phyloP scores from a whole-genome alignment of 1,140 invertebrate genomes.

The Drosophila oshimai region DNA sequence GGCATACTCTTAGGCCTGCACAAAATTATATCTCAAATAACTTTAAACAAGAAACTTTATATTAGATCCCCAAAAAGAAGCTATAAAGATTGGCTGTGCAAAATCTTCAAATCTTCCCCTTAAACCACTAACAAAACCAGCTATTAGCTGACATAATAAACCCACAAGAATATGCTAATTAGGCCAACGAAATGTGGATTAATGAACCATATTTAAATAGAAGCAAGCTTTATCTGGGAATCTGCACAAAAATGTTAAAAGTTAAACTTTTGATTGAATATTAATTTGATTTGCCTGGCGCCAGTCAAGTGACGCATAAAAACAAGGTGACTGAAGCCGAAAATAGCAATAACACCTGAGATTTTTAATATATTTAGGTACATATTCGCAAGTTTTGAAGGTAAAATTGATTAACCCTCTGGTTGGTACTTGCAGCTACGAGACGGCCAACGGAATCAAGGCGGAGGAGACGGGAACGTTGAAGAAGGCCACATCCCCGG shows the following conservation, averaged over 20 bases:
- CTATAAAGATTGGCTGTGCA: not conserved
- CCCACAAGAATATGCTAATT: conserved; percentile 31
- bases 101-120: not conserved
- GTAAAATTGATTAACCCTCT: conserved; percentile 35
- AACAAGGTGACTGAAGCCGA: not conserved
- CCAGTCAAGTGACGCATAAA: conserved; percentile 31
- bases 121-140: not conserved
- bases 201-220: conserved; percentile 34
- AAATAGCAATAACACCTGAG: not conserved
- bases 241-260: conserved; percentile 53
- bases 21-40: too few species aligned
- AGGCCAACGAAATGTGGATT: conserved; percentile 33
- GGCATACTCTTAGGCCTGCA: conserved; percentile 32
- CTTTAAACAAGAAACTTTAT: not conserved
- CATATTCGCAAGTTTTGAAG: conserved; percentile 41
- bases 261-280: conserved; percentile 41
- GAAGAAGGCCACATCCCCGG: conserved; percentile 86
- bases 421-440: conserved; percentile 84
- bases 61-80: not conserved
- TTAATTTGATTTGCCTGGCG: conserved; percentile 39
- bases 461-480: conserved; percentile 86
- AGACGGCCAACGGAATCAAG: conserved; percentile 90
- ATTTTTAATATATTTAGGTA: not conserved
- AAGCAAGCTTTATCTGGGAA: too few species aligned
- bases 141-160: conserved; percentile 21